Evolutionary conservation across 2,888 invertebrate species (phyloP), one percentile per base, ranked within the genome.

Genomic region (Aproaerema taeniolella): DNA sequence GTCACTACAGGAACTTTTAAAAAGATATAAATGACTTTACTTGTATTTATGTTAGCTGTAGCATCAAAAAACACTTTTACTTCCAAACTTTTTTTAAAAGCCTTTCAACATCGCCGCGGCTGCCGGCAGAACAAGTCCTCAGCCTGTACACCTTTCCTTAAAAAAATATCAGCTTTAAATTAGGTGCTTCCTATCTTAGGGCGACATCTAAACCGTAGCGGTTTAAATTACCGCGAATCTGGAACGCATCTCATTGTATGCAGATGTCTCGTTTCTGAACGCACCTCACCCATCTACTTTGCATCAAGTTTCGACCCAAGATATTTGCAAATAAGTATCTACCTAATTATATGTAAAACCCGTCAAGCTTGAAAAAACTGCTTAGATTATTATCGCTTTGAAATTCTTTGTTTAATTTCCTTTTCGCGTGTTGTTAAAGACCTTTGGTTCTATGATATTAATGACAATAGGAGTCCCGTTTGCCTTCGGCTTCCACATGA

Each of bases 221-320:
- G 72, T 78, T 73, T 81, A 80, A 80, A 81, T 82, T 80, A 82
- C 74, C 45, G 54, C 48, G 61, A 61, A 81, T 75, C 76, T 81
- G 80, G 79, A 74, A 72, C 79, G 49, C 43, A 38, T 41, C 56
- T 68, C 79, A 85, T 85, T 85, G 85, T 85, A 85, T 85, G 85
- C 80, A 85, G 85, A 82, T 82, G 60, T 42, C 49, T 48, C 62
- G 60, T 50, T 20, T 44, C 43, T 16, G 38, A 48, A 53, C 65
- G 59, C 67, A 65, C 61, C 59, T 58, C 67, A 55, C 55, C 56
- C 58, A 53, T 63, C 58, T 59, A 53, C 79, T 81, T 81, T 78
- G 79, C 81, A 82, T 81, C 72, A 75, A 67, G 61, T 69, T 73
- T 73, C 68, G 68, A 71, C 52, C 58, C 58, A 58, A 55, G 65